These are phyloP conservation scores for Dicrurus megarhynchus DNA, from an alignment of 2,113 vertebrate species.

Conservation along the genomic window DNA sequence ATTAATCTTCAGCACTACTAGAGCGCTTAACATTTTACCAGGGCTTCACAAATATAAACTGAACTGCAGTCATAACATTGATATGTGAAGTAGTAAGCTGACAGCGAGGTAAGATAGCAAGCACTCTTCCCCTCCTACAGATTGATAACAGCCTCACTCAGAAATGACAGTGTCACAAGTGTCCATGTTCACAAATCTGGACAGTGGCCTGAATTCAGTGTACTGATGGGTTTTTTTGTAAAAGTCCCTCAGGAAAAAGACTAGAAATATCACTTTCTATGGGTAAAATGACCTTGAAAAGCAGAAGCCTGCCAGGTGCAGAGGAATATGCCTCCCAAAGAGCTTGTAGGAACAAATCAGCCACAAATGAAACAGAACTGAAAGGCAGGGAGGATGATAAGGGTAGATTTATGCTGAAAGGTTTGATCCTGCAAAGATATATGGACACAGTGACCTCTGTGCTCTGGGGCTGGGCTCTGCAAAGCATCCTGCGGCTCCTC, in stretches of 20 bases:
- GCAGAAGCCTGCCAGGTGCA: not conserved
- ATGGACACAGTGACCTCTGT: not conserved
- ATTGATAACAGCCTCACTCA: not conserved
- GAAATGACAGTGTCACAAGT: not conserved
- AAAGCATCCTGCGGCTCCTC: not conserved
- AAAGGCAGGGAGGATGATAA: not conserved
- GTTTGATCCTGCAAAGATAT: not conserved
- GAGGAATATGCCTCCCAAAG: not conserved
- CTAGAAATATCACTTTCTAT: not conserved
- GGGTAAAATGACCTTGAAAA: slow-evolving; percentile 10
- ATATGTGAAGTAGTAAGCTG: not conserved
- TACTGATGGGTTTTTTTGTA: not conserved
- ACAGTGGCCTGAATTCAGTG: not conserved
- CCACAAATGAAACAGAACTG: not conserved
- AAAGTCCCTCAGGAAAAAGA: not conserved
- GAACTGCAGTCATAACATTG: not conserved
- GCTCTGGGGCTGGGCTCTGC: not conserved
- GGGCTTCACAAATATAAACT: not conserved
- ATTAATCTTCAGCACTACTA: not conserved
- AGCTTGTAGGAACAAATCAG: not conserved
- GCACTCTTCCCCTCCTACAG: not conserved
- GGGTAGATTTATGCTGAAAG: not conserved
- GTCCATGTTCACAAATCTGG: not conserved
- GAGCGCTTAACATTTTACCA: not conserved
- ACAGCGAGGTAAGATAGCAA: not conserved